Conservation (phyloP, 2,797 vertebrate genomes). For the Tangara arthus region DNA sequence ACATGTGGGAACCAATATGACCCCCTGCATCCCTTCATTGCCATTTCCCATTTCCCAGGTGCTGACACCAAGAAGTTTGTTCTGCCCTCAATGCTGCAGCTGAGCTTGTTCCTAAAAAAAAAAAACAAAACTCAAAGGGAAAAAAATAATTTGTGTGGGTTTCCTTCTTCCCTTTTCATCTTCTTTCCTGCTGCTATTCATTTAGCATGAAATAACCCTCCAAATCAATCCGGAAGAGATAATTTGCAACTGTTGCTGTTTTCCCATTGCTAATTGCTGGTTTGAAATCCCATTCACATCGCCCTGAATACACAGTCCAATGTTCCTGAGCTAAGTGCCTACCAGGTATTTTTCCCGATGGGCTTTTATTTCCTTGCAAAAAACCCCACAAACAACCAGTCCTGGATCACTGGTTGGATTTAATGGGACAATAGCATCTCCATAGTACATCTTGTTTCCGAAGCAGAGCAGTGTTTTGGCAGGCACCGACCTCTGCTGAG, state of each 20-base stretch:
- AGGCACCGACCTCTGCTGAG: neutral
- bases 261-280: slow-evolving; percentile 21
- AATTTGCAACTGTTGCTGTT: slow-evolving; percentile 21
- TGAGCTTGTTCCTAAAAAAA: neutral
- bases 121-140: neutral
- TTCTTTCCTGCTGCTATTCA: slow-evolving; percentile 55
- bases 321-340: neutral
- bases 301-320: neutral
- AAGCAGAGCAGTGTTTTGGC: slow-evolving; percentile 23
- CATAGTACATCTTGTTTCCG: slow-evolving; percentile 8
- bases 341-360: neutral
- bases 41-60: neutral
- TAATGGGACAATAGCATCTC: neutral
- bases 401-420: neutral
- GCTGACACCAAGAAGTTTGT: neutral
- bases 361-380: neutral
- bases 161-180: neutral
- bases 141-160: neutral
- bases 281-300: neutral
- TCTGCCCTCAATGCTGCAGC: neutral
- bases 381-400: neutral
- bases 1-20: accelerated
- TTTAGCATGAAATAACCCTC: slow-evolving; percentile 53
- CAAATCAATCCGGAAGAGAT: slow-evolving; percentile 46
- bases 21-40: neutral